Percentiles rank a stretch among this genome's conserved stretches.
Evolutionary conservation across 2,113 vertebrate species (phyloP).

Genomic region (Lamprologus callipterus): DNA sequence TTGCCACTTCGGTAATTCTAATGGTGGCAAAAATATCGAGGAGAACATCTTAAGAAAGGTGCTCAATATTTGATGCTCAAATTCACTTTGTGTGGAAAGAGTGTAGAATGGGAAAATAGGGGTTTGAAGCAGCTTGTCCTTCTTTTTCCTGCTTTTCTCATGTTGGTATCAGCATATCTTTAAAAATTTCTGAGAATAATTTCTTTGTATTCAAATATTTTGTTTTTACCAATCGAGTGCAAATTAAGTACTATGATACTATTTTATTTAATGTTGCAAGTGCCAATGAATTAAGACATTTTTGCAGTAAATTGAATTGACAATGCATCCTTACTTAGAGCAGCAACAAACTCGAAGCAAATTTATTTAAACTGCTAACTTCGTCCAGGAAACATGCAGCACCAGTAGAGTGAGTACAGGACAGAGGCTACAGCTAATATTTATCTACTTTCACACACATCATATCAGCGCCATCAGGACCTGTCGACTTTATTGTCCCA

Average conservation of each 20-base stretch:
- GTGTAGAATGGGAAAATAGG: background rate
- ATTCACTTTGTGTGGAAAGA: constrained; percentile 5
- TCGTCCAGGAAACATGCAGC: background rate
- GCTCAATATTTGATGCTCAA: constrained; percentile 44
- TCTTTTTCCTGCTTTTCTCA: background rate
- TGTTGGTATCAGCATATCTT: background rate
- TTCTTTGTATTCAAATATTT: background rate
- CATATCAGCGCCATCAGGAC: background rate
- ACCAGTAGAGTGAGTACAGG: background rate
- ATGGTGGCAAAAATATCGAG: constrained; percentile 35
- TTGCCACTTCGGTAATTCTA: constrained; percentile 28
- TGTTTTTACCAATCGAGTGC: no score
- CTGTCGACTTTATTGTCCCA: background rate
- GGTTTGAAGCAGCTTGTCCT: background rate
- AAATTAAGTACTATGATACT: background rate
- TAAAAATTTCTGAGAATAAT: background rate
- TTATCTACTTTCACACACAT: background rate
- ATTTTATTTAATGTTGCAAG: background rate
- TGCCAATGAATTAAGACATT: background rate
- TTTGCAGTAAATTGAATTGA: background rate
- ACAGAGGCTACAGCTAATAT: background rate
- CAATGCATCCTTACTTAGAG: background rate
- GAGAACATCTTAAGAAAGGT: background rate
- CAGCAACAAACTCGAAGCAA: background rate
- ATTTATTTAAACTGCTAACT: background rate